Conservation (phyloP, 2,113 vertebrate species). For the Calidris pygmaea region DNA sequence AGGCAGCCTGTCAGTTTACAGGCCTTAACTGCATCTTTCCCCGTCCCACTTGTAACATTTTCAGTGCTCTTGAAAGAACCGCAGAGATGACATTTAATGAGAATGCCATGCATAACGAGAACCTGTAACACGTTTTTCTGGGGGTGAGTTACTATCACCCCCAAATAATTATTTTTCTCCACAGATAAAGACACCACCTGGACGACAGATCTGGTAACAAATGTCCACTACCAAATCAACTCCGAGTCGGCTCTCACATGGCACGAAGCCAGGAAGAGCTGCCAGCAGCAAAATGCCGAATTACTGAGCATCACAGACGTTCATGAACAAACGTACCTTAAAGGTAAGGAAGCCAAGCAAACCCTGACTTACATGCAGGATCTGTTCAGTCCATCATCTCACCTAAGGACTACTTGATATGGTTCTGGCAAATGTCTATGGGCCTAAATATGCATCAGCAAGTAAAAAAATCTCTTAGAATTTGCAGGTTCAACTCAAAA, state of each 20-base stretch:
- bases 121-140: background rate
- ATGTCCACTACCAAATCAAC: slow-evolving; percentile 86
- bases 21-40: background rate
- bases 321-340: slow-evolving; percentile 86
- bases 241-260: slow-evolving; percentile 82
- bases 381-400: background rate
- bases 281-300: slow-evolving; percentile 86
- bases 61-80: background rate
- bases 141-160: background rate
- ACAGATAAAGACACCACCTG: slow-evolving; percentile 70
- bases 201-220: slow-evolving; percentile 82
- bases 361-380: background rate
- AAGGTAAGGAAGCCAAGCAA: slow-evolving; percentile 75
- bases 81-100: background rate
- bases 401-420: background rate
- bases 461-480: background rate
- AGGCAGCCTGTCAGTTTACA: background rate
- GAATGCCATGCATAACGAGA: accelerated
- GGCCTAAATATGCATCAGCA: background rate
- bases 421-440: background rate
- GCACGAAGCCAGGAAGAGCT: slow-evolving; percentile 91
- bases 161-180: background rate
- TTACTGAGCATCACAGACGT: slow-evolving; percentile 87
- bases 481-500: background rate
- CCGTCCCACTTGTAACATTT: accelerated